Evolutionary conservation across 2,113 vertebrate genomes (phyloP).

Genomic region (Gadus chalcogrammus): DNA sequence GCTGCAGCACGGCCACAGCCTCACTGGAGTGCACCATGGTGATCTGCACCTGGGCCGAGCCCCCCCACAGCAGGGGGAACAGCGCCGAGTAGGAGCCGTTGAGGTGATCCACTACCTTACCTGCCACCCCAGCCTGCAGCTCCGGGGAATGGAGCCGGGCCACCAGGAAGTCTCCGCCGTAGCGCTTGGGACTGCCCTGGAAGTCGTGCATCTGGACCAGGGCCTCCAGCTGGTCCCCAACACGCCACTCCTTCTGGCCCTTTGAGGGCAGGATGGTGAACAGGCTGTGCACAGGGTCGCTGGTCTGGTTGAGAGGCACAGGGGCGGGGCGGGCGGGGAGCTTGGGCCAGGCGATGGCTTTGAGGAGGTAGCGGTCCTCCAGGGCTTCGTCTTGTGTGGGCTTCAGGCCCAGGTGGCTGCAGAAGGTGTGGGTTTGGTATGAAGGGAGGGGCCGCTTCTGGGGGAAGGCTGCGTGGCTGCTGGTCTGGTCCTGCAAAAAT

Average conservation of each 20-base stretch:
- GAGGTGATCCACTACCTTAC: constrained; percentile 81
- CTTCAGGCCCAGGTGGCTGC: constrained; percentile 75
- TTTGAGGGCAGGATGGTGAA: constrained; percentile 79
- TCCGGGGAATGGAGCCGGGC: constrained; percentile 83
- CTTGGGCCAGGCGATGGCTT: constrained; percentile 77
- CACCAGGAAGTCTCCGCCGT: constrained; percentile 91
- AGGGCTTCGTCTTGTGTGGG: constrained; percentile 76
- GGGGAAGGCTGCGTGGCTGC: constrained; percentile 55
- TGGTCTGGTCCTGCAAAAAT: constrained; percentile 64
- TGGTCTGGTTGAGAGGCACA: constrained; percentile 73
- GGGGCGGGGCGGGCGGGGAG: constrained; percentile 47
- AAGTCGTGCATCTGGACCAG: constrained; percentile 86
- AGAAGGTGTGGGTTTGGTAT: constrained; percentile 74
- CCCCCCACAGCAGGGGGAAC: constrained; percentile 88
- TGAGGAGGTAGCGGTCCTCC: constrained; percentile 81
- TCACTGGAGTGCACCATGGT: constrained; percentile 90
- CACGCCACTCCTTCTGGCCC: constrained; percentile 58
- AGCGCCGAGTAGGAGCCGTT: constrained; percentile 86
- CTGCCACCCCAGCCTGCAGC: constrained; percentile 84
- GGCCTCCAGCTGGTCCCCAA: constrained; percentile 84
- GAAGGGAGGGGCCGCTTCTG: constrained; percentile 12
- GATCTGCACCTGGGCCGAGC: constrained; percentile 81
- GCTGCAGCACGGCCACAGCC: constrained; percentile 81
- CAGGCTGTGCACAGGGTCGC: constrained; percentile 81
- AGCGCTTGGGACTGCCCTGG: constrained; percentile 82